Evolutionary conservation across 1,140 invertebrate genomes (phyloP).

Genomic region (Magallana angulata): DNA sequence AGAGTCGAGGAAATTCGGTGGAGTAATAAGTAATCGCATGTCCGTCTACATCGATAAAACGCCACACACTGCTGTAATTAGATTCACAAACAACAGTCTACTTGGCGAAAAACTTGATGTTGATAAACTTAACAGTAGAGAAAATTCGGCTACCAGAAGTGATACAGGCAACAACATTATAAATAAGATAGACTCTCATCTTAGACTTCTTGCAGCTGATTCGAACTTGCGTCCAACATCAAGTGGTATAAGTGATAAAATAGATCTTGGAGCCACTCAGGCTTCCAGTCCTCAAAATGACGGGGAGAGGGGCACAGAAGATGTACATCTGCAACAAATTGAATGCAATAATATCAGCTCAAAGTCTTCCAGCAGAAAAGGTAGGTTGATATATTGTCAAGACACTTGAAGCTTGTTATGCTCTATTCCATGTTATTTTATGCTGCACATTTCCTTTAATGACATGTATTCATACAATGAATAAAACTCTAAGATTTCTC

Average conservation of each 20-base stretch:
- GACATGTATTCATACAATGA: no score
- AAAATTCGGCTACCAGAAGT: background rate
- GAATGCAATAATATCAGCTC: background rate
- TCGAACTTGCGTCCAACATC: constrained; percentile 4
- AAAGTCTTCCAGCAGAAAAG: constrained; percentile 29
- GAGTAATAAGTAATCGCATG: constrained; percentile 24
- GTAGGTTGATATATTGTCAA: background rate
- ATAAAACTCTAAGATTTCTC: no score
- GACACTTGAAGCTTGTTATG: no score
- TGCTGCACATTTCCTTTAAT: no score
- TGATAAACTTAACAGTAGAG: background rate
- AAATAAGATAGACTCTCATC: background rate
- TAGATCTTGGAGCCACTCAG: background rate
- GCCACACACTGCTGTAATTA: constrained; percentile 31
- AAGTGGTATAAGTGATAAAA: background rate
- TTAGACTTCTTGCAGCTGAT: background rate
- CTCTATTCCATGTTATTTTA: no score
- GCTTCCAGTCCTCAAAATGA: background rate
- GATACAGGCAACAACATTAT: background rate
- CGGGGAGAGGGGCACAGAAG: background rate
- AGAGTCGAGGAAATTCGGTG: constrained; percentile 26
- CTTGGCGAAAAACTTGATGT: constrained; percentile 4
- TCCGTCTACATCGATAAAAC: constrained; percentile 36
- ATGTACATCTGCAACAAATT: background rate
- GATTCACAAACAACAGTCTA: constrained; percentile 14